Percentiles rank a stretch among this genome's conserved stretches.
phyloP scores from a whole-genome alignment of 2,113 vertebrate genomes.

The Chloropsis cyanopogon region DNA sequence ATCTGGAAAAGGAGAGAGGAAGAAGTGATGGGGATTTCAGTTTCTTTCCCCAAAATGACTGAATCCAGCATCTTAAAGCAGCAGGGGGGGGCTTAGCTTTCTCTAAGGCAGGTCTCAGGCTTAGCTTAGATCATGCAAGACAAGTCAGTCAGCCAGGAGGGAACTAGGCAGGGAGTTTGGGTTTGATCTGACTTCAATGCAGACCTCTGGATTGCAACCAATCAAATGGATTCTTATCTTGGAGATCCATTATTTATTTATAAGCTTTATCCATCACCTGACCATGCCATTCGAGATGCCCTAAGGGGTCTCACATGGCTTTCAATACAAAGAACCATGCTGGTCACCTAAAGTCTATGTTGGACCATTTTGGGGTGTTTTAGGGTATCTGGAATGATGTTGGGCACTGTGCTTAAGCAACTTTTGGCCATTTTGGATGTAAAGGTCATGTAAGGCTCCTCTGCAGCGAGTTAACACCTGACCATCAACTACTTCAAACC shows the following conservation, averaged over 20 bases:
- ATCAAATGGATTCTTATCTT: background rate
- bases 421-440: background rate
- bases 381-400: background rate
- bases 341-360: background rate
- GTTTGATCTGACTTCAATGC: background rate
- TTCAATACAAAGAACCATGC: background rate
- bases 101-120: background rate
- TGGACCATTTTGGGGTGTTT: background rate
- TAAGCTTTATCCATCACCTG: background rate
- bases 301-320: background rate
- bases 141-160: background rate
- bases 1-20: conserved; percentile 77
- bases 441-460: background rate
- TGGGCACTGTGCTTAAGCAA: background rate
- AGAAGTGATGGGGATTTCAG: background rate
- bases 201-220: background rate
- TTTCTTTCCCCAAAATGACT: background rate
- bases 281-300: background rate
- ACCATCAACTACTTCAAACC: background rate
- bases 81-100: background rate
- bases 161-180: background rate
- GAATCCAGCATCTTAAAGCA: background rate
- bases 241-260: background rate
- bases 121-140: background rate
- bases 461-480: background rate